phyloP scores from a whole-genome alignment of 2,113 vertebrate species.

The Barbus barbus region DNA sequence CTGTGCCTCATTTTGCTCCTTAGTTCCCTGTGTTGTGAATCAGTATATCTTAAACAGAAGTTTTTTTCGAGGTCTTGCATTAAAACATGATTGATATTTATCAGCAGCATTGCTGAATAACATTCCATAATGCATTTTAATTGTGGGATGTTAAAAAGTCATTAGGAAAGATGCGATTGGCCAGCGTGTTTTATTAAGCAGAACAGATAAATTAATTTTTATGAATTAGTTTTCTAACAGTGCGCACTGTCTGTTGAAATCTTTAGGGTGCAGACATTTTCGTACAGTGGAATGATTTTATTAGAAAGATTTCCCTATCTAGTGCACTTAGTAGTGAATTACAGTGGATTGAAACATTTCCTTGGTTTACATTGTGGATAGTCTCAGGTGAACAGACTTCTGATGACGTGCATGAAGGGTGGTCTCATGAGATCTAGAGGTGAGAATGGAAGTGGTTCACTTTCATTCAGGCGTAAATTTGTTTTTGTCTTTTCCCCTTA shows the following conservation, averaged over 20 bases:
- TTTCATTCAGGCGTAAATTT: background rate
- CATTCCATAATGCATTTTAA: background rate
- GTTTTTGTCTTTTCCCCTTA: background rate
- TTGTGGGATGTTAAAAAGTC: background rate
- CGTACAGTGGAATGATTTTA: background rate
- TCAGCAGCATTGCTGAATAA: background rate
- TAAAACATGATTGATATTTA: background rate
- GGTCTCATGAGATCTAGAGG: conserved; percentile 45
- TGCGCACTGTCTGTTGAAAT: background rate
- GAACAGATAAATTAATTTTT: background rate
- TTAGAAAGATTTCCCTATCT: too few species aligned
- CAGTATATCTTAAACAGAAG: background rate
- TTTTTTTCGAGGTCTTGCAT: background rate
- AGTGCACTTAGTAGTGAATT: background rate
- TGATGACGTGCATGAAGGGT: conserved; percentile 10
- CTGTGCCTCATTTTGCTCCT: conserved; percentile 3
- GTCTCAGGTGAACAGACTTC: conserved; percentile 8
- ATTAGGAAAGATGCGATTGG: background rate
- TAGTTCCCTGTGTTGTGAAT: background rate
- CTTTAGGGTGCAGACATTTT: background rate
- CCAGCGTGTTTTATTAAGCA: background rate
- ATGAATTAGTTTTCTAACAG: background rate
- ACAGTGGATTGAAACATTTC: background rate
- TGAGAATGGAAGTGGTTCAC: conserved; percentile 46
- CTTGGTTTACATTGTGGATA: background rate